Evolutionary conservation across 2,113 vertebrate genomes (phyloP), one percentile per base, ranked within the genome.

Genomic region (Otolemur garnettii): DNA sequence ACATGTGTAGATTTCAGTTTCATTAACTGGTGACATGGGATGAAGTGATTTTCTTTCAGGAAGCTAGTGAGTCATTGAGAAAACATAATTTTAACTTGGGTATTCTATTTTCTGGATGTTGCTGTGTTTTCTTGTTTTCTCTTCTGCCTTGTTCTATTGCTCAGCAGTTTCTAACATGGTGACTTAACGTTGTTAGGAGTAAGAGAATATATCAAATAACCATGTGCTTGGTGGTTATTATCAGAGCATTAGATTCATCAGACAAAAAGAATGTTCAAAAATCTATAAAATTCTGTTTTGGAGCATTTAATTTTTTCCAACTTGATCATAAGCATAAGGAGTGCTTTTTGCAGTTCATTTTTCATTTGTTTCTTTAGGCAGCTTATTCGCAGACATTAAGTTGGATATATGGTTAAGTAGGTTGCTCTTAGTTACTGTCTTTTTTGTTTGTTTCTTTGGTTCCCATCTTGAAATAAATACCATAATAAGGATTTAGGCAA

Each of bases 391-490:
- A 93, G 62, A 92, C 4, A 18, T n/a, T 82, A 89, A 74, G 18
- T 45, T 80, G 0, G 1, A 15, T 62, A 72, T 57, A 64, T 57
- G 17, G 55, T 12, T 55, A 15, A 66, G 62, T 85, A 81, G 38
- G 2, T 81, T 45, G 4, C 21, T 7, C 19, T 72, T 86, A 38
- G 33, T 81, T 91, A 15, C 21, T 69, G 18, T 90, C 82, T 50
- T 50, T 50, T 50, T 50, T 9, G 8, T 50, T 50, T 50, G 45
- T 50, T 50, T 50, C 7, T 50, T 72, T 86, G 50, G 33, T 81
- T 91, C 12, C 26, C 62, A 14, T 90, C 82, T 91, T 93, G 60
- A 94, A 97, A 55, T 83, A 83, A 87, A 79, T 87, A 13, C 15
- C 21, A 12, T n/a, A 79, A 0, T 90, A 79, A 94, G 85, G 19